Evolutionary conservation across 2,888 invertebrate species (phyloP), one percentile per base, ranked within the genome.

Genomic region (Scrobipalpa costella): DNA sequence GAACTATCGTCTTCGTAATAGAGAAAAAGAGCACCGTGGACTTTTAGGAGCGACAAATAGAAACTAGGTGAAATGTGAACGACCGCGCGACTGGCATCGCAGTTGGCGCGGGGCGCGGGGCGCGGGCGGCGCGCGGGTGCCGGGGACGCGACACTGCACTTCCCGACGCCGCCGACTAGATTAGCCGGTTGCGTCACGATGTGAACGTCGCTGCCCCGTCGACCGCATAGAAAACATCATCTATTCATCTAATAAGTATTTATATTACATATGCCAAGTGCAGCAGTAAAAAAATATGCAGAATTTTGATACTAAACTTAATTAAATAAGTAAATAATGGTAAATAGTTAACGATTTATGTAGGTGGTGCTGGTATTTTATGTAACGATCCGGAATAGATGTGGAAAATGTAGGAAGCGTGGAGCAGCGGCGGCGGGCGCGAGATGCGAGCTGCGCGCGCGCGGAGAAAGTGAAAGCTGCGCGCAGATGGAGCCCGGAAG

Each of bases 71-170:
- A 90, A 90, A 88, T 83, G 91, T 91, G 84, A 90, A 90, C 75
- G 91, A 90, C 91, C 91, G 90, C 80, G 79, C 85, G 78, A 79
- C 78, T n/a, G 84, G 80, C 86, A 80, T 84, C 85, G 83, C 80
- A 83, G 87, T 81, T 85, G 81, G 75, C 76, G 88, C 85, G 88
- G 86, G 81, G 87, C 75, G 88, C 80, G 86, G 49, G 19, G 19
- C 19, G 19, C 27, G 19, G 9, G 49, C 47, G 50, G 77, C 80
- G 89, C 88, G 80, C 86, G 78, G 79, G 89, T 77, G 80, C 89
- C 85, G 79, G 90, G 90, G 90, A 86, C 90, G 87, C 90, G 90
- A 90, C 90, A 90, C 90, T 91, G 91, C 90, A 90, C 91, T 91
- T 91, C 91, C 90, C 90, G 90, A 90, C 88, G 85, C 80, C 84